Evolutionary conservation across 2,888 invertebrate genomes (phyloP).

Genomic region (Hecatera dysodea): DNA sequence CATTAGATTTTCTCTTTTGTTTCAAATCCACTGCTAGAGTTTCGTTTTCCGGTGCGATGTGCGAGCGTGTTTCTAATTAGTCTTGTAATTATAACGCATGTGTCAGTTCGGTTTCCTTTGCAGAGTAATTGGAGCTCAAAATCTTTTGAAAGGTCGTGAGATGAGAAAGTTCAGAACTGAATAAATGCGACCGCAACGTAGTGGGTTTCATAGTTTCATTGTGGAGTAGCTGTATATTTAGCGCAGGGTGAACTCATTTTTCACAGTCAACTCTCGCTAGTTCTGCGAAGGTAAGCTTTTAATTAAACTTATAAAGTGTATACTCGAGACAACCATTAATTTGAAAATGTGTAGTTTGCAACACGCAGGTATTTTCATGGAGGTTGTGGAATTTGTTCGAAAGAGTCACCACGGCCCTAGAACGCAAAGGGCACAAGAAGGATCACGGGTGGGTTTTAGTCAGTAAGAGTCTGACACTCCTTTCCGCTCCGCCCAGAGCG

Average conservation of each 20-base stretch:
- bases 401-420: too few relatives aligned
- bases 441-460: too few relatives aligned
- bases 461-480: too few relatives aligned
- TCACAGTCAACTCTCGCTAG: slow-evolving; percentile 30
- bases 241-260: slow-evolving; percentile 31
- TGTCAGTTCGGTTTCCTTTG: slow-evolving; percentile 46
- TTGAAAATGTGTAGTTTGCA: not conserved
- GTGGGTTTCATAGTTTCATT: slow-evolving; percentile 22
- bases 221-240: slow-evolving; percentile 10
- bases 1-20: slow-evolving; percentile 22
- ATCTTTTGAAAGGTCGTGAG: slow-evolving; percentile 41
- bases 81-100: slow-evolving; percentile 52
- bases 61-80: slow-evolving; percentile 47
- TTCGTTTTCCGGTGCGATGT: slow-evolving; percentile 28
- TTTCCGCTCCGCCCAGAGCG: too few relatives aligned
- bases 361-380: not conserved
- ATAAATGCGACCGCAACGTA: slow-evolving; percentile 35
- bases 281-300: slow-evolving; percentile 41
- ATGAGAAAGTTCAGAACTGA: slow-evolving; percentile 36
- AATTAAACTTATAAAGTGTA: slow-evolving; percentile 47
- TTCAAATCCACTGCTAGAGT: not conserved
- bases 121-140: slow-evolving; percentile 56
- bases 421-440: too few relatives aligned
- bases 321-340: slow-evolving; percentile 9
- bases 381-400: too few relatives aligned